Percentiles rank a stretch among this genome's conserved stretches.
Evolutionary conservation across 1,140 invertebrate genomes (phyloP).

Genomic region (Tribolium castaneum): DNA sequence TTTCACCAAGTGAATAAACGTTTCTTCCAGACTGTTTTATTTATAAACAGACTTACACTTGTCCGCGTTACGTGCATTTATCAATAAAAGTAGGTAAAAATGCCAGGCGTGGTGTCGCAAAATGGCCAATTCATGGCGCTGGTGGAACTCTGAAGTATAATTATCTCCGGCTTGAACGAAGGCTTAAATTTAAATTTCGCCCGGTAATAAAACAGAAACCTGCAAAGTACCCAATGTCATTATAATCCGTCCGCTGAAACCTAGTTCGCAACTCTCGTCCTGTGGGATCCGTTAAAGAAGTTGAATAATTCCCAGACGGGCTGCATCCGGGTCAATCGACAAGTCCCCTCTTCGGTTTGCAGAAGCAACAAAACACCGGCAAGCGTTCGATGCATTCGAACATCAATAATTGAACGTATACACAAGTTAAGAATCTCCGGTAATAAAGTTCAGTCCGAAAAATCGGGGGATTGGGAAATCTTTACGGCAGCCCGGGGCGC

Average conservation of each 20-base stretch:
- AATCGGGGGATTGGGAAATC: conserved; percentile 48
- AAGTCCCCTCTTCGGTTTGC: neutral
- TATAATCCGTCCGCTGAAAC: conserved; percentile 21
- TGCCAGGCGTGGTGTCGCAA: too few species aligned
- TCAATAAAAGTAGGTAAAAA: neutral
- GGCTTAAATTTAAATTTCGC: conserved; percentile 4
- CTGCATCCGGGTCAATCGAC: conserved; percentile 1
- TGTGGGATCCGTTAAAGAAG: conserved; percentile 14
- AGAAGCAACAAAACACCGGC: neutral
- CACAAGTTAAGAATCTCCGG: conserved; percentile 44
- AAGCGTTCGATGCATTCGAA: neutral
- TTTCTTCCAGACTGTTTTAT: conserved; percentile 15
- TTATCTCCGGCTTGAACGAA: neutral
- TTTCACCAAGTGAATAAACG: conserved; percentile 29
- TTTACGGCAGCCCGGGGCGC: conserved; percentile 46
- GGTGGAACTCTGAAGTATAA: neutral
- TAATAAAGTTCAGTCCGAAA: conserved; percentile 45
- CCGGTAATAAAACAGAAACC: conserved; percentile 11
- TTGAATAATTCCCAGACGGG: conserved; percentile 25
- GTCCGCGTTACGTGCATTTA: conserved; percentile 12
- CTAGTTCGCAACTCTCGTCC: neutral
- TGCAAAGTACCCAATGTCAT: conserved; percentile 19
- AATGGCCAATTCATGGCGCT: neutral
- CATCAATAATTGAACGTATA: conserved; percentile 46
- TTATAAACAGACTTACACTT: conserved; percentile 30